phyloP scores from a whole-genome alignment of 2,797 vertebrate species.

The Merluccius polli region DNA sequence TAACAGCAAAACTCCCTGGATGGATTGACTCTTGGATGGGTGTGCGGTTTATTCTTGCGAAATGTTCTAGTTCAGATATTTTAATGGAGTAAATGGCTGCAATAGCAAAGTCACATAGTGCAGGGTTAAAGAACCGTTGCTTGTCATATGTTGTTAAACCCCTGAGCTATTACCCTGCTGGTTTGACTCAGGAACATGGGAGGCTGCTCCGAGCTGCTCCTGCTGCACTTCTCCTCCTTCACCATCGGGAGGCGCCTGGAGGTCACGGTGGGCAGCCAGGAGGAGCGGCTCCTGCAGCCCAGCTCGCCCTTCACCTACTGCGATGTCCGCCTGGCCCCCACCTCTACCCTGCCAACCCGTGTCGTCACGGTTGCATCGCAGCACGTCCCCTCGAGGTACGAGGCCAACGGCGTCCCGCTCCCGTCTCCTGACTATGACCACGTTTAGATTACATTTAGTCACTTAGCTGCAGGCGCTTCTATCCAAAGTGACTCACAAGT shows the following conservation, averaged over 20 bases:
- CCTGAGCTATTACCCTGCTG: background rate
- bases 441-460: too few species aligned
- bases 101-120: background rate
- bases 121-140: background rate
- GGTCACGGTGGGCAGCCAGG: slow-evolving; percentile 71
- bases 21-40: too few species aligned
- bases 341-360: slow-evolving; percentile 30
- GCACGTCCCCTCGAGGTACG: slow-evolving; percentile 53
- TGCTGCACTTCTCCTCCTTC: slow-evolving; percentile 86
- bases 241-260: slow-evolving; percentile 82
- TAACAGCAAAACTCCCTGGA: too few species aligned
- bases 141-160: background rate
- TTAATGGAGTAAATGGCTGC: too few species aligned
- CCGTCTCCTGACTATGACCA: too few species aligned
- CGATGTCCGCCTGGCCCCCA: slow-evolving; percentile 19
- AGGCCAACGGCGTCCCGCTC: background rate
- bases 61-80: too few species aligned
- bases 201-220: slow-evolving; percentile 80
- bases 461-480: too few species aligned
- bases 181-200: slow-evolving; percentile 75
- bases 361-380: slow-evolving; percentile 63
- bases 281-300: slow-evolving; percentile 76
- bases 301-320: slow-evolving; percentile 64
- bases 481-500: too few species aligned
- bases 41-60: too few species aligned